These are phyloP conservation scores for Hanleya hanleyi DNA, from an alignment of 2,888 invertebrate species.

Conservation along the genomic window DNA sequence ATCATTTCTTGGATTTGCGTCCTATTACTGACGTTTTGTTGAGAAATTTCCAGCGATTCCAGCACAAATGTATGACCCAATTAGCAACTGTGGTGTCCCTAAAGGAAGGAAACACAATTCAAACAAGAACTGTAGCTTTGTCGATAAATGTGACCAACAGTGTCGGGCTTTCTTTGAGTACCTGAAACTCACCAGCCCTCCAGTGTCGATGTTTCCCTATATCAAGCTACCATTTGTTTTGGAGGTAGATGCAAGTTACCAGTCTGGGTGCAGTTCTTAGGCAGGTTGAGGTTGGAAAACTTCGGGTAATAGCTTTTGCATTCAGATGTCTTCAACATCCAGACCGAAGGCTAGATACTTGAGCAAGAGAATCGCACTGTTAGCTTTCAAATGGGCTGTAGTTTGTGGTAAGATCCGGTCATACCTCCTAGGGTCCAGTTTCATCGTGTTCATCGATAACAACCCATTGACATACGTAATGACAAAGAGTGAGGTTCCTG, in stretches of 20 bases:
- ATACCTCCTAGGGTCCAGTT: constrained; percentile 25
- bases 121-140: neutral
- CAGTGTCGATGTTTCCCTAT: constrained; percentile 31
- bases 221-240: constrained; percentile 17
- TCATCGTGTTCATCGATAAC: constrained; percentile 25
- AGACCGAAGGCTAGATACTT: constrained; percentile 28
- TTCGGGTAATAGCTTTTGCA: constrained; percentile 28
- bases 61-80: constrained; percentile 16
- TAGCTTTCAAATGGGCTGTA: constrained; percentile 40
- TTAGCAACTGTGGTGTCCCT: constrained; percentile 12
- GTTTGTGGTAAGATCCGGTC: constrained; percentile 29
- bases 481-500: constrained; percentile 21
- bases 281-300: constrained; percentile 21
- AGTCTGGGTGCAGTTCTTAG: constrained; percentile 26
- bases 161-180: constrained; percentile 29
- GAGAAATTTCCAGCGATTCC: constrained; percentile 19
- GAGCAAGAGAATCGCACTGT: constrained; percentile 32
- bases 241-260: constrained; percentile 19
- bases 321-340: neutral
- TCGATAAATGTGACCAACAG: constrained; percentile 17
- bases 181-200: constrained; percentile 26
- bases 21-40: constrained; percentile 34
- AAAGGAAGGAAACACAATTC: constrained; percentile 1
- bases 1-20: constrained; percentile 29
- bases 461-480: constrained; percentile 19